These are phyloP conservation scores for Bursaphelenchus okinawaensis DNA, from an alignment of 2,888 invertebrate species.

Conservation along the genomic window DNA sequence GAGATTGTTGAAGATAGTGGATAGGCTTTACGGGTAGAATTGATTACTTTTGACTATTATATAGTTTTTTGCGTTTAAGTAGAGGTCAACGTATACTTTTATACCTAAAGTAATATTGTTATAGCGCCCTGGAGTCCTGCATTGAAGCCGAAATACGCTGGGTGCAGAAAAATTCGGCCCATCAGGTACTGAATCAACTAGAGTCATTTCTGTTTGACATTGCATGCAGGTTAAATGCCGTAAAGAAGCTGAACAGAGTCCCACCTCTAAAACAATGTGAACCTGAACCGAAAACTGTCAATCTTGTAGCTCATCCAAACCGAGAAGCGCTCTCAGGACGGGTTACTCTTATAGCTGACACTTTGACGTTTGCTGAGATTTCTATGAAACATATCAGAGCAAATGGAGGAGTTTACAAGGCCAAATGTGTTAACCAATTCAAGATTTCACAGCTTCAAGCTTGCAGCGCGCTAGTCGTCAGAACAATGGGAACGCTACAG, in stretches of 20 bases:
- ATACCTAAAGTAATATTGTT: too few species aligned
- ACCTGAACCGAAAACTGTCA: conserved; percentile 5
- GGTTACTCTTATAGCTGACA: conserved; percentile 7
- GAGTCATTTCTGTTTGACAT: conserved; percentile 6
- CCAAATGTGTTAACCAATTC: conserved; percentile 1
- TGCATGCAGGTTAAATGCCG: background rate
- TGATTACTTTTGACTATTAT: too few species aligned
- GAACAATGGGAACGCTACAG: background rate
- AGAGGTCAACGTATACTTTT: too few species aligned
- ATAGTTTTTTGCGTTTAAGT: too few species aligned
- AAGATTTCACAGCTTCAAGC: conserved; percentile 13
- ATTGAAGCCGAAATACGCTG: background rate
- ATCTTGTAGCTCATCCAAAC: conserved; percentile 6
- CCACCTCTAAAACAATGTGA: background rate
- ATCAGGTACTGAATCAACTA: background rate
- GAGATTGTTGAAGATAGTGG: too few species aligned
- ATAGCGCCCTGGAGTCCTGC: background rate
- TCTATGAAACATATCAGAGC: conserved; percentile 7
- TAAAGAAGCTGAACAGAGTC: conserved; percentile 1
- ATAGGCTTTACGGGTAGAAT: too few species aligned
- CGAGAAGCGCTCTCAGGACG: conserved; percentile 6
- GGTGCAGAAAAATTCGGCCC: background rate
- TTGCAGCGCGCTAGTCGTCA: background rate
- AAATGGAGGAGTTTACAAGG: conserved; percentile 7
- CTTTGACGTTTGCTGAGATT: conserved; percentile 1